phyloP scores from a whole-genome alignment of 2,888 invertebrate species.

The Lucinisca nassula region DNA sequence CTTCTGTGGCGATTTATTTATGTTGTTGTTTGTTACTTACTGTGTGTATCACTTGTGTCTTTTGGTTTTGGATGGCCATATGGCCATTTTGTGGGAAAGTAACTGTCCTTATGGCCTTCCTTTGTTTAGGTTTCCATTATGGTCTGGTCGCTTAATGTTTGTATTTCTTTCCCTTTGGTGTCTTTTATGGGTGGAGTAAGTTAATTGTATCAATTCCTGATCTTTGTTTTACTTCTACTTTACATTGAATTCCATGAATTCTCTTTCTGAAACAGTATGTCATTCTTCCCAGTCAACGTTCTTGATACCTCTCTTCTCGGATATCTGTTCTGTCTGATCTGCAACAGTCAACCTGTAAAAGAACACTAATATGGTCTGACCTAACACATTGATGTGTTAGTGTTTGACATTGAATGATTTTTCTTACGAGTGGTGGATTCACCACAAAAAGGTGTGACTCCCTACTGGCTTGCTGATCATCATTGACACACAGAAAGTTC shows the following conservation, averaged over 20 bases:
- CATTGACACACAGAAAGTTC: not conserved
- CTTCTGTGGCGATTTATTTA: too few species aligned
- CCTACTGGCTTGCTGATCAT: not conserved
- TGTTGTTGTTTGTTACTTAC: too few species aligned
- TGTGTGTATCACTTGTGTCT: too few species aligned
- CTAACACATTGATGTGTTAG: not conserved
- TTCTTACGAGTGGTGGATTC: not conserved
- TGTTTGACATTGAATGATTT: not conserved
- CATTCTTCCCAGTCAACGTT: not conserved
- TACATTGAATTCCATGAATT: not conserved
- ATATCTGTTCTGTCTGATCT: not conserved
- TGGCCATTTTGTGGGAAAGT: too few species aligned
- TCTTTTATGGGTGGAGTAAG: too few species aligned
- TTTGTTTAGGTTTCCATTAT: too few species aligned
- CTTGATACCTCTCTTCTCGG: not conserved
- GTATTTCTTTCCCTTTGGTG: too few species aligned
- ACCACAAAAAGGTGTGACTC: not conserved
- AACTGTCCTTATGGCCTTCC: too few species aligned
- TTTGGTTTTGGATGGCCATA: too few species aligned
- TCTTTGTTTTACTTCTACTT: too few species aligned
- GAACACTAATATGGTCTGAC: not conserved
- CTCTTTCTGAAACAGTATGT: not conserved
- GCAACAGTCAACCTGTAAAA: not conserved
- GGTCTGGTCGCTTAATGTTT: too few species aligned
- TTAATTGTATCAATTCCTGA: too few species aligned